Percentiles rank a stretch among this genome's conserved stretches.
Conservation (phyloP, 2,888 invertebrate genomes). For the Trypoxylon attenuatum region DNA sequence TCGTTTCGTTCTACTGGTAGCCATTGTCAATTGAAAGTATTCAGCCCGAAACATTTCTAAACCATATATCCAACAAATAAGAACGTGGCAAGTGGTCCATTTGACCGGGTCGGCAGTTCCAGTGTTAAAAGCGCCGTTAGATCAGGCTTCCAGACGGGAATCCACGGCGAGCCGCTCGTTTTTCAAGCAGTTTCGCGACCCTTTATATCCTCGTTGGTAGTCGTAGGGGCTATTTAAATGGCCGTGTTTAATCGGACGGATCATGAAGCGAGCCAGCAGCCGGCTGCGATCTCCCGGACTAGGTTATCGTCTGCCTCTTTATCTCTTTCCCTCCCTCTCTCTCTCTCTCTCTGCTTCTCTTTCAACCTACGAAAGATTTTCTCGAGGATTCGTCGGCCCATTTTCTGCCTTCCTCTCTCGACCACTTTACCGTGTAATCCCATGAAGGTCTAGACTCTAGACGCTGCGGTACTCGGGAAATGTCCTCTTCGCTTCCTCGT, state of each 20-base stretch:
- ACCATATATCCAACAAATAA: too few species aligned
- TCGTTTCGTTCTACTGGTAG: too few species aligned
- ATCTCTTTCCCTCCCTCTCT: too few species aligned
- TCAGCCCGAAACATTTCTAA: too few species aligned
- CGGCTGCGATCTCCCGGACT: conserved; percentile 1
- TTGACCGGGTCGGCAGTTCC: too few species aligned
- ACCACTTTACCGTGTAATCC: conserved; percentile 25
- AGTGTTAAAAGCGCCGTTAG: too few species aligned
- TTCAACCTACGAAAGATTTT: conserved; percentile 17
- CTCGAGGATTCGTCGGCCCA: conserved; percentile 14
- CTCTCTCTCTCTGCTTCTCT: conserved; percentile 1
- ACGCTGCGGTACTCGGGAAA: conserved; percentile 1
- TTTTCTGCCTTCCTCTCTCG: conserved; percentile 6
- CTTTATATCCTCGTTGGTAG: neutral
- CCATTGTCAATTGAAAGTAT: too few species aligned
- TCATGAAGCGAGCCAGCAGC: neutral
- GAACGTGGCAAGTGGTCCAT: too few species aligned
- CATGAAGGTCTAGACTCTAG: conserved; percentile 13
- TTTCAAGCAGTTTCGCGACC: neutral
- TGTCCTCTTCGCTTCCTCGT: conserved; percentile 12
- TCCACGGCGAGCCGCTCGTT: neutral
- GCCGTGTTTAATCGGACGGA: conserved; percentile 13
- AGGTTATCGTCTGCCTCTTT: neutral
- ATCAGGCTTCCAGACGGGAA: neutral
- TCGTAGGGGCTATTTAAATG: conserved; percentile 17